Base-by-base conservation (phyloP, 2,888 invertebrate species). In the Euproctis similis region DNA sequence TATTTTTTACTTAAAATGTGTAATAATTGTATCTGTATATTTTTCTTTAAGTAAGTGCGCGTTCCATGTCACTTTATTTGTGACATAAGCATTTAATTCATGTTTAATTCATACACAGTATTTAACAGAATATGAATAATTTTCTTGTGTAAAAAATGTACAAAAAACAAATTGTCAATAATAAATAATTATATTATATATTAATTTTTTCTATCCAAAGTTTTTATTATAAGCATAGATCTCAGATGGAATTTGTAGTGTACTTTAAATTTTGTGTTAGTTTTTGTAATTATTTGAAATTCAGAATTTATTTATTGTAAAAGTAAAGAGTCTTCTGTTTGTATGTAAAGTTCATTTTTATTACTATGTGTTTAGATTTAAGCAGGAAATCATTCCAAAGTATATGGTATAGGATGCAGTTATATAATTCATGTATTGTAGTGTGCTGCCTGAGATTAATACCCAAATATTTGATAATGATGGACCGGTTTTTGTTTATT, bases 151-250 rank as follows among this genome's bases (percentile, higher is more conserved):
- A 81, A 81, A 67, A 82, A 81, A 80, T 81, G 81, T 81, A 81
- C 71, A 82, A 78, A n/a, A n/a, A 75, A 65, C 53, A 47, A 59
- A 59, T 60, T 71, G 63, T 69, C 67, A 60, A 72, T 70, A 71
- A 70, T 70, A n/a, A n/a, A n/a, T n/a, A n/a, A n/a, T n/a, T n/a
- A n/a, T n/a, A n/a, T n/a, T n/a, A n/a, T 70, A 72, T 68, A 64
- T 63, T 77, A 70, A 76, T 74, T 74, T 68, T 70, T 58, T n/a
- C 8, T 46, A 80, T 82, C 82, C 84, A 82, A 84, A 84, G 82
- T 80, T 81, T 58, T 68, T 77, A 76, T 73, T 74, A 57, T 81
- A 82, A 82, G 81, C 57, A 73, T 77, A 82, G 84, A 84, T 82
- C 84, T 84, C 84, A 82, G 63, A 69, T 47, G 70, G 67, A 74